phyloP scores from a whole-genome alignment of 2,888 invertebrate species.

The Anoplius nigerrimus region DNA sequence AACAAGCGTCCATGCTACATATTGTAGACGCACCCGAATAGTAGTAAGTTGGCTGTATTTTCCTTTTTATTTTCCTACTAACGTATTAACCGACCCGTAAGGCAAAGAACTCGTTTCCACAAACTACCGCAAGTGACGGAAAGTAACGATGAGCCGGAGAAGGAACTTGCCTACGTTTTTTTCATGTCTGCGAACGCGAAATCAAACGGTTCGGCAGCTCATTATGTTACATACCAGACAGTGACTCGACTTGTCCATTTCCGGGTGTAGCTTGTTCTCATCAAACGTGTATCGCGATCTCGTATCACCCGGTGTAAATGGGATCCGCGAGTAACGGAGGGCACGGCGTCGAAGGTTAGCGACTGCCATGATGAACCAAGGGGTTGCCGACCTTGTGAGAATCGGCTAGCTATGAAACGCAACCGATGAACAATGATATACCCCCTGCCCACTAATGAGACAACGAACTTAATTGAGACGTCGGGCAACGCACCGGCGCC shows the following conservation, averaged over 20 bases:
- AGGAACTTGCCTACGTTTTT: no score
- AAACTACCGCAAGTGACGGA: no score
- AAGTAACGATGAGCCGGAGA: no score
- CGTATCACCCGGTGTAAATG: slow-evolving; percentile 14
- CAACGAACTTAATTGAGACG: slow-evolving; percentile 8
- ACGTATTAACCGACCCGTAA: no score
- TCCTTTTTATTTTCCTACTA: no score
- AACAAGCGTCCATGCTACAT: no score
- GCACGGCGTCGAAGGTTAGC: slow-evolving; percentile 7
- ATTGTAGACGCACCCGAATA: no score
- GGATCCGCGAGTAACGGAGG: slow-evolving; percentile 16
- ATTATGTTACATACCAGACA: no score
- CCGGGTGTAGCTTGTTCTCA: slow-evolving; percentile 30
- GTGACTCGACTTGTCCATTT: slow-evolving; percentile 8
- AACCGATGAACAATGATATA: slow-evolving; percentile 19
- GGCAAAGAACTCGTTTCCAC: no score
- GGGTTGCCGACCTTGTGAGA: slow-evolving; percentile 40
- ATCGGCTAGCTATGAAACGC: slow-evolving; percentile 9
- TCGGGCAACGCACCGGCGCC: slow-evolving; percentile 1
- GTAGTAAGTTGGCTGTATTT: no score
- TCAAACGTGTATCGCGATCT: slow-evolving; percentile 12
- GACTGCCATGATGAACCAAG: slow-evolving; percentile 7
- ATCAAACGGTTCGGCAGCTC: no score
- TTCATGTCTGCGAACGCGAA: no score
- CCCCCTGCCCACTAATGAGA: slow-evolving; percentile 12